Conservation (phyloP, 2,113 vertebrate genomes). For the Heptranchias perlo region DNA sequence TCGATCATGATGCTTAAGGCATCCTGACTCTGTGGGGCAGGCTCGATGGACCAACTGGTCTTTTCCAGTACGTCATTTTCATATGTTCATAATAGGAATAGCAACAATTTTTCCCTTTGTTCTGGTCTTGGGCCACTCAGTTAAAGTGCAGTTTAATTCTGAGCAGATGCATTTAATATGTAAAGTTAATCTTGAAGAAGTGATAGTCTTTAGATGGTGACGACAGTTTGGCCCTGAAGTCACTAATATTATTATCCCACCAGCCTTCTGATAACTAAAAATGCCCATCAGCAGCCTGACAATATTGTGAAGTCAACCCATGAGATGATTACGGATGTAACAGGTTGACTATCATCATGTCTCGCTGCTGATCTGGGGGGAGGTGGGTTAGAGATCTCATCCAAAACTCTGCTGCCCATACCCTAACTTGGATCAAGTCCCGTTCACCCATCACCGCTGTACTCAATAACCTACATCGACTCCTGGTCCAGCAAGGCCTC, state of each 20-base stretch:
- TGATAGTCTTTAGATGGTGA: not conserved
- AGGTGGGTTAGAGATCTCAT: not conserved
- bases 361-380: not conserved
- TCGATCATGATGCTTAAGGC: not conserved
- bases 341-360: not conserved
- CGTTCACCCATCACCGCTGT: not conserved
- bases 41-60: not conserved
- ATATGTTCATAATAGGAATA: not conserved
- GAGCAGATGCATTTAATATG: not conserved
- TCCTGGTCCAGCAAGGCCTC: not conserved
- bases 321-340: not conserved
- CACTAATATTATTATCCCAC: not conserved
- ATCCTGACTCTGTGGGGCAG: not conserved
- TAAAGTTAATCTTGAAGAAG: not conserved
- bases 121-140: not conserved
- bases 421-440: not conserved
- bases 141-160: not conserved
- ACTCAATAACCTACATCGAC: not conserved
- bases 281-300: too few species aligned
- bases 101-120: not conserved
- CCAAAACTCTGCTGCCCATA: not conserved
- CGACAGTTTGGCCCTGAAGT: not conserved
- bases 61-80: not conserved
- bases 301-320: not conserved
- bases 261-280: not conserved